Conservation (phyloP, 1,140 invertebrate species). For the Sesamia nonagrioides region DNA sequence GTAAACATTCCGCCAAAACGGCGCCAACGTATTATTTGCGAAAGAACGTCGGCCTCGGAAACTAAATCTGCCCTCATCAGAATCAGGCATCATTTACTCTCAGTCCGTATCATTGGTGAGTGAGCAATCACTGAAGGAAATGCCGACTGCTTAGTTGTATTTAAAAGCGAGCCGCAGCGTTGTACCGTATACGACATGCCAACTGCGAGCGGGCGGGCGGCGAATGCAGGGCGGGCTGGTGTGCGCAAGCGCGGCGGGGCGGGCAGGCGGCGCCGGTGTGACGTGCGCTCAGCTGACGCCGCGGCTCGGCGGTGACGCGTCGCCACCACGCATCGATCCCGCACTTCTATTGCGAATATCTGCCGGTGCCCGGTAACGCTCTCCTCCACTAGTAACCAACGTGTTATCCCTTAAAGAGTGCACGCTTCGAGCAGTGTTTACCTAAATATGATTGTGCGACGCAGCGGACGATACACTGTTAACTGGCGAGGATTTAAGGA, state of each 20-base stretch:
- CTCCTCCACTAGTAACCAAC: conserved; percentile 54
- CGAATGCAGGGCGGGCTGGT: conserved; percentile 42
- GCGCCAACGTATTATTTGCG: conserved; percentile 15
- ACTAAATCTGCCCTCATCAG: conserved; percentile 28
- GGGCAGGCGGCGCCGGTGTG: conserved; percentile 68
- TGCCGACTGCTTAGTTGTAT: conserved; percentile 7
- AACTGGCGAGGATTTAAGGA: conserved; percentile 85
- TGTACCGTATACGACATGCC: conserved; percentile 28
- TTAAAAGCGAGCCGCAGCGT: conserved; percentile 21
- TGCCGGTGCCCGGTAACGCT: conserved; percentile 58
- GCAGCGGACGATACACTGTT: conserved; percentile 85
- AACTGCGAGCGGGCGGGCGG: conserved; percentile 17
- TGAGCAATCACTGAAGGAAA: conserved; percentile 19
- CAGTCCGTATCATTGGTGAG: conserved; percentile 17
- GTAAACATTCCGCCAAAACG: conserved; percentile 3
- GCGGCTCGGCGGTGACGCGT: conserved; percentile 71
- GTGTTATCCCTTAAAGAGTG: conserved; percentile 42
- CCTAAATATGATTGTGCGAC: conserved; percentile 79
- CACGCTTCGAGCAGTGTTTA: conserved; percentile 54
- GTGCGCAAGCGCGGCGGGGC: conserved; percentile 58
- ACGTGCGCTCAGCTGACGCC: conserved; percentile 74
- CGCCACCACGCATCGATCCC: conserved; percentile 69
- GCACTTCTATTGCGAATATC: conserved; percentile 62
- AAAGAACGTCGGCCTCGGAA: background rate
- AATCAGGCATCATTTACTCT: conserved; percentile 16